A percentile compares a stretch with the other conserved stretches of the same genome.
Evolutionary conservation across 1,140 invertebrate species (phyloP).

Genomic region (Potamilus streckersoni): DNA sequence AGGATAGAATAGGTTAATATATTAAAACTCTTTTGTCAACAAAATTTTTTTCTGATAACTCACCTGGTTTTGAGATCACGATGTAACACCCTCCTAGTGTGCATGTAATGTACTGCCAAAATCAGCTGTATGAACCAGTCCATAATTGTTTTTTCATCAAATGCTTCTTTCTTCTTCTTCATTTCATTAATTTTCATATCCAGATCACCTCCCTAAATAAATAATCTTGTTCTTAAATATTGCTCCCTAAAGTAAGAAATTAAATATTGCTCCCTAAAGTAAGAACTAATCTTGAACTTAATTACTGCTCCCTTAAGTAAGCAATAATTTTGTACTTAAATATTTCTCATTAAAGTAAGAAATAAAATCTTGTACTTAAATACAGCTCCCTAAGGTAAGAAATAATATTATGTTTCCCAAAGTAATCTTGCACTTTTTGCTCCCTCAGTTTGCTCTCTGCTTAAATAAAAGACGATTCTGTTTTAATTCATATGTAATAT

Average conservation of each 20-base stretch:
- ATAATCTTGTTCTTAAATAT: not conserved
- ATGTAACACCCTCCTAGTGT: slow-evolving; percentile 65
- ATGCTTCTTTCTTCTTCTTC: slow-evolving; percentile 52
- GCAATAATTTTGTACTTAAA: not conserved
- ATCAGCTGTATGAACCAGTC: slow-evolving; percentile 68
- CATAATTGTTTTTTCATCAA: slow-evolving; percentile 62
- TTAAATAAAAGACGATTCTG: too few species aligned
- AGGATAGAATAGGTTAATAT: too few species aligned
- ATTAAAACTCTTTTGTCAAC: too few species aligned
- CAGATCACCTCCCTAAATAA: slow-evolving; percentile 65
- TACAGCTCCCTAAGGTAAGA: slow-evolving; percentile 52
- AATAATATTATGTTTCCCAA: slow-evolving; percentile 44
- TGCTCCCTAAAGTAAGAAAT: too few species aligned
- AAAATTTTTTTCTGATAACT: not conserved
- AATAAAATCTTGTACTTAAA: too few species aligned
- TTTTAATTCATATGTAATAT: too few species aligned
- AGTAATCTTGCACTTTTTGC: too few species aligned
- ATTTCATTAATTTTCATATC: slow-evolving; percentile 60
- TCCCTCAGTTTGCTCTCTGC: too few species aligned
- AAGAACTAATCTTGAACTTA: not conserved
- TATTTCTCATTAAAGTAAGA: too few species aligned
- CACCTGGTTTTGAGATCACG: slow-evolving; percentile 68
- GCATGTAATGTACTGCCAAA: slow-evolving; percentile 67
- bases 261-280: slow-evolving; percentile 50
- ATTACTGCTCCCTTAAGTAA: too few species aligned